phyloP scores from a whole-genome alignment of 2,888 invertebrate genomes.

The Nesidiocoris tenuis region DNA sequence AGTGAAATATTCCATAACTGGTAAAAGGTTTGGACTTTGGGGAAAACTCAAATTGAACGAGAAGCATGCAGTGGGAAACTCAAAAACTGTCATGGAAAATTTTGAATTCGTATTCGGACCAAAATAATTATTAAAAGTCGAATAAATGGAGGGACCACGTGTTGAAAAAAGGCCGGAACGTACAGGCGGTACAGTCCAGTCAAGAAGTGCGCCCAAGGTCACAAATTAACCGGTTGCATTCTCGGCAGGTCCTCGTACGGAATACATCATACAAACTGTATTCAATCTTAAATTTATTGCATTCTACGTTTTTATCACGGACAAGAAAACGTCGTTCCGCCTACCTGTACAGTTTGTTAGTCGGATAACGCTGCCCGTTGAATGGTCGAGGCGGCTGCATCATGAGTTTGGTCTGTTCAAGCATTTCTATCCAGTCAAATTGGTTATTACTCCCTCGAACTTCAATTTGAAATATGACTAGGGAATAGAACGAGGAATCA shows the following conservation, averaged over 20 bases:
- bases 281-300: not conserved
- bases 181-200: slow-evolving; percentile 24
- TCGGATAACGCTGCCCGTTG: slow-evolving; percentile 30
- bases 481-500: too few species aligned
- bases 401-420: not conserved
- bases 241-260: not conserved
- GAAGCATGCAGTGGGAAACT: too few species aligned
- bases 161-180: slow-evolving; percentile 24
- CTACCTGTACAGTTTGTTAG: slow-evolving; percentile 28
- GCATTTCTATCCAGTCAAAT: slow-evolving; percentile 17
- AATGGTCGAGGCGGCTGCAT: not conserved
- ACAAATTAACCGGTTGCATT: slow-evolving; percentile 25
- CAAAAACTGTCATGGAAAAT: too few species aligned
- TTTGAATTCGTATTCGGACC: too few species aligned
- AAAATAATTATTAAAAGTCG: not conserved
- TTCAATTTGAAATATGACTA: too few species aligned
- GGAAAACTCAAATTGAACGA: too few species aligned
- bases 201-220: slow-evolving; percentile 26
- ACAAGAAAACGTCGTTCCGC: not conserved
- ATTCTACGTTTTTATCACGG: not conserved
- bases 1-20: too few species aligned
- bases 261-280: not conserved
- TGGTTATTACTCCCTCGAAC: too few species aligned
- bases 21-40: too few species aligned
- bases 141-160: slow-evolving; percentile 23